Base-by-base conservation (phyloP, 1,140 invertebrate genomes). In the Brachionus rubens region DNA sequence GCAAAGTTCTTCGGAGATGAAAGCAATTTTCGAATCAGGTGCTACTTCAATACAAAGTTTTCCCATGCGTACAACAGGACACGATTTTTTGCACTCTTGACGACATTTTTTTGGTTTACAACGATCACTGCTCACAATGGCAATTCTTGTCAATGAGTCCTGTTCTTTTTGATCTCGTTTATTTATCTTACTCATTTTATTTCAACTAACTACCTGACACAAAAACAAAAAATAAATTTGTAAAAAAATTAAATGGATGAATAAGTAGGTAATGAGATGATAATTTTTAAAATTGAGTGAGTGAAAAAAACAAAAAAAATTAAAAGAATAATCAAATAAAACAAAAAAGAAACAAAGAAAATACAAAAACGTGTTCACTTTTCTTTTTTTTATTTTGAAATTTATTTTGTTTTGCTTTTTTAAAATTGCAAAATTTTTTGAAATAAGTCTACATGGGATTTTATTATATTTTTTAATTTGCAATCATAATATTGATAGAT, bases 21-120 rank as follows among this genome's bases (percentile, higher is more conserved):
- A 90, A 59, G 97, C 94, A 79, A 98, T 96, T 87, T 98, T 99
- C 80, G 92, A 93, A 30, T 93, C 94, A n/a, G 94, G 91, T 28
- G 89, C 90, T 19, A 99, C 97, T 89, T 99, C 96, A 82, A 99
- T 99, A 84, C 97, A 99, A 19, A 99, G 88, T 87, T 99, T 99
- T 24, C 87, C 87, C 85, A 78, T 43, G 80, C 81, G 76, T 59
- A 46, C 78, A 75, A 70, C 78, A 52, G 67, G 65, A 78, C 48
- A 99, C 48, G 92, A 94, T 81, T 94, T 94, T 84, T 99, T 99
- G 85, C 97, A 99, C 83, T 99, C 96, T 86, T 98, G 94, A 68
- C 93, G 89, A 86, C 97, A 99, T 89, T 96, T 88, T 86, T 99
- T 99, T 0, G 97, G 97, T 85, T 99, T 99, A 86, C 97, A 99